Evolutionary conservation across 2,797 vertebrate genomes (phyloP).

Genomic region (Tinamus major): DNA sequence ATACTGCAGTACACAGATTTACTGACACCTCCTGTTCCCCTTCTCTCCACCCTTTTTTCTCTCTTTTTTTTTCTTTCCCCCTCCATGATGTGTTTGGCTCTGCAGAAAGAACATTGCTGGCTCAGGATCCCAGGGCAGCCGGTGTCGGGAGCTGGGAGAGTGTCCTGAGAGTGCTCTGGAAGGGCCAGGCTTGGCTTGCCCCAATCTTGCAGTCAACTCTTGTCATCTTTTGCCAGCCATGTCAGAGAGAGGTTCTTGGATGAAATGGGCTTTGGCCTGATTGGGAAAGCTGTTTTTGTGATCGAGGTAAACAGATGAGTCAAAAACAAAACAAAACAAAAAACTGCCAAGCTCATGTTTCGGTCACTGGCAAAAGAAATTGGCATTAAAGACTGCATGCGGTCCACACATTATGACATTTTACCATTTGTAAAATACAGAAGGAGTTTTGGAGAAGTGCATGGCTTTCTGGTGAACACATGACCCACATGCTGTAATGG

Average conservation of each 20-base stretch:
- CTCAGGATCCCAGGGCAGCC: not conserved
- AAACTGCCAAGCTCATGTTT: not conserved
- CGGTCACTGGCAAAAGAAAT: not conserved
- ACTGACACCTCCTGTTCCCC: not conserved
- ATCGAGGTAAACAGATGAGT: not conserved
- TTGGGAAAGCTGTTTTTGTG: not conserved
- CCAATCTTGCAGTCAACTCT: not conserved
- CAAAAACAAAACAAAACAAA: not conserved
- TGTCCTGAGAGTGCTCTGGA: not conserved
- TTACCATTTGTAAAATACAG: not conserved
- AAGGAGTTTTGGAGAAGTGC: not conserved
- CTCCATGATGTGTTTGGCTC: not conserved
- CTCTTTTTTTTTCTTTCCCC: not conserved
- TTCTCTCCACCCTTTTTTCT: too few relatives aligned
- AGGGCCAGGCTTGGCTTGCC: not conserved
- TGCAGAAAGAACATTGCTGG: not conserved
- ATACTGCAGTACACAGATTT: not conserved
- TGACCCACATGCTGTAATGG: not conserved
- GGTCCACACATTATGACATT: not conserved
- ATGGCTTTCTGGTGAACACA: not conserved
- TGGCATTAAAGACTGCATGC: not conserved
- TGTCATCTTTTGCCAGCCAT: not conserved
- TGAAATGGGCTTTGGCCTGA: not conserved
- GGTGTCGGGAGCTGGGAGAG: not conserved
- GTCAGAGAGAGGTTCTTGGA: not conserved